Evolutionary conservation across 2,797 vertebrate species (phyloP), one percentile per base, ranked within the genome.

Genomic region (Chaunax sp.): DNA sequence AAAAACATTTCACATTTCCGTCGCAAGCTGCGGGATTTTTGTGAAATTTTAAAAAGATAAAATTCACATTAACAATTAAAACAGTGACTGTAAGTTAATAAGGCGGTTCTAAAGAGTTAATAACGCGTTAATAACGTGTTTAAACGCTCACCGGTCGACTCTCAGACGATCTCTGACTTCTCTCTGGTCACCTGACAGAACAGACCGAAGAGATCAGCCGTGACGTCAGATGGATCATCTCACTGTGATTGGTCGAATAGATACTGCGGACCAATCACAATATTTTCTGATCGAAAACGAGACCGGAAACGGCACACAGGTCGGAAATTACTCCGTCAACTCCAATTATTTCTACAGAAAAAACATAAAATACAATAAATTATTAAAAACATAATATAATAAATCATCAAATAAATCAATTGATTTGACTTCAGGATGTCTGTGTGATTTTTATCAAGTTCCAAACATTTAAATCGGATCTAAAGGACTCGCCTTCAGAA

Each of bases 161-260:
- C 50, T 15, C 5, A 9, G 30, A 1, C 0, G 10, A 2, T 33
- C 43, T 38, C 2, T 26, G 14, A 33, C 33, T 18, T n/a, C 8
- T 33, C 25, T 16, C 11, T 13, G 49, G 18, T 58, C 61, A 33
- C 2, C 20, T 26, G 26, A 57, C 2, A 0, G 2, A 22, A 23
- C 1, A 2, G 10, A 0, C 18, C 38, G 54, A 33, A 37, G 15
- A 15, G 0, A 2, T 0, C 22, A 3, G 3, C 0, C 0, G 40
- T 73, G 62, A 68, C 66, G 57, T 61, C 75, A 64, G 11, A 49
- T 19, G 25, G 4, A 6, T 15, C 0, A 0, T 51, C 16, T 11
- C 18, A 33, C 53, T 28, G 30, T 73, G 72, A 73, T 82, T 82
- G 76, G 72, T 64, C 61, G 3, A 16, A 30, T 3, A 1, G 5